Evolutionary conservation across 2,797 vertebrate genomes (phyloP).

Genomic region (Sebastes wilsoni): DNA sequence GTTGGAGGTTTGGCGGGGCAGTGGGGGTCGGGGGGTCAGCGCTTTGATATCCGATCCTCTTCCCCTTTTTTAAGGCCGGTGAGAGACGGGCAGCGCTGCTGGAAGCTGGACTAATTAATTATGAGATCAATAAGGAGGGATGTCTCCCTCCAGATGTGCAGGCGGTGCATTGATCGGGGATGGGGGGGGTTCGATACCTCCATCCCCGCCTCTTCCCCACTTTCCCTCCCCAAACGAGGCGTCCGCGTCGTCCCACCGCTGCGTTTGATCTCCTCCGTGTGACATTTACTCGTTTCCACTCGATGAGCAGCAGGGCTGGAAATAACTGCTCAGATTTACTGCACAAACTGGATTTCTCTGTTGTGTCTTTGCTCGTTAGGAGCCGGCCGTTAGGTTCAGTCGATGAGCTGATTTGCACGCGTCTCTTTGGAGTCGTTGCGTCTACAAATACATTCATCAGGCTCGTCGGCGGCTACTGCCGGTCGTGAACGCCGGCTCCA

Average conservation of each 20-base stretch:
- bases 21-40: rapidly evolving
- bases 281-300: conserved; percentile 30
- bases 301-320: background rate
- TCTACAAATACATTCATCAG: background rate
- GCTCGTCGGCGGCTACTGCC: background rate
- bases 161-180: conserved; percentile 42
- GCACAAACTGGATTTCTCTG: background rate
- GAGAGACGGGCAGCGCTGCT: background rate
- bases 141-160: conserved; percentile 55
- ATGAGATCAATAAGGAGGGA: conserved; percentile 55
- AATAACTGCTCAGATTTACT: background rate
- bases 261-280: conserved; percentile 37
- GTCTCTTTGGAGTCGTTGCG: background rate
- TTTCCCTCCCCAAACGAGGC: conserved; percentile 30
- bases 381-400: background rate
- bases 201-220: background rate
- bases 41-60: conserved; percentile 44
- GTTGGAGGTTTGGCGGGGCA: background rate
- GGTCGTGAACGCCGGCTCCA: background rate
- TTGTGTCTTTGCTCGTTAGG: background rate
- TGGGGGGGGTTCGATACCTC: conserved; percentile 30
- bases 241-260: background rate
- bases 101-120: conserved; percentile 51
- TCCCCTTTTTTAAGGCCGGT: background rate
- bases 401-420: background rate